These are phyloP conservation scores for Euproctis similis DNA, from an alignment of 2,888 invertebrate species.

Conservation along the genomic window DNA sequence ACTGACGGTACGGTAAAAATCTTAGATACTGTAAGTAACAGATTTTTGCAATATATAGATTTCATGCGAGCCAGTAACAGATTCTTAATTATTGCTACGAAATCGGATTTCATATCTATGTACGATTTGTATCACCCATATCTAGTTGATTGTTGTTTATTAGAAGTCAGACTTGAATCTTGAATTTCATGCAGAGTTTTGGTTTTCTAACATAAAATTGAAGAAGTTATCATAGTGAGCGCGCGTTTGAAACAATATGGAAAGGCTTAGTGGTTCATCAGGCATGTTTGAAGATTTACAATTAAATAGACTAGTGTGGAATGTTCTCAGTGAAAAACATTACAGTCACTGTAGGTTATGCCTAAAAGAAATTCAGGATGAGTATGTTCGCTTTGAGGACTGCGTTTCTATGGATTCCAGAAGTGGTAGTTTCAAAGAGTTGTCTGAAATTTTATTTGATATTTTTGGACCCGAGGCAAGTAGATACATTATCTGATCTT, in stretches of 20 bases:
- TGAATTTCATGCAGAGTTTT: no score
- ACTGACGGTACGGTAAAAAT: no score
- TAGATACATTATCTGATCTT: background rate
- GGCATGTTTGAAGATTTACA: constrained; percentile 34
- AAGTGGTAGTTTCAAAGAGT: constrained; percentile 20
- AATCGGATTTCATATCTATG: no score
- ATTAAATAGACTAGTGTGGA: constrained; percentile 42
- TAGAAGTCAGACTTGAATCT: no score
- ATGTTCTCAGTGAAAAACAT: constrained; percentile 44
- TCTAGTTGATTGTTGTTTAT: no score
- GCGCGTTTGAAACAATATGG: constrained; percentile 30
- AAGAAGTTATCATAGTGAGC: no score
- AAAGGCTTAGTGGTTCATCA: constrained; percentile 4
- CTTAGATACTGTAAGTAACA: no score
- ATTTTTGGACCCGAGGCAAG: constrained; percentile 41
- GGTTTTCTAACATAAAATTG: no score
- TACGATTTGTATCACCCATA: no score
- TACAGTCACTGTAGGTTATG: constrained; percentile 66
- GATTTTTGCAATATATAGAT: no score
- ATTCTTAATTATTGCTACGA: no score
- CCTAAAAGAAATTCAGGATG: constrained; percentile 34
- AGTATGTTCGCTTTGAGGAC: constrained; percentile 50
- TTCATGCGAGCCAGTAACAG: no score
- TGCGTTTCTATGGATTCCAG: constrained; percentile 30
- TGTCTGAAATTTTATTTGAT: constrained; percentile 34